These are phyloP conservation scores for Heliconius erato DNA, from an alignment of 2,888 invertebrate species.

Conservation along the genomic window DNA sequence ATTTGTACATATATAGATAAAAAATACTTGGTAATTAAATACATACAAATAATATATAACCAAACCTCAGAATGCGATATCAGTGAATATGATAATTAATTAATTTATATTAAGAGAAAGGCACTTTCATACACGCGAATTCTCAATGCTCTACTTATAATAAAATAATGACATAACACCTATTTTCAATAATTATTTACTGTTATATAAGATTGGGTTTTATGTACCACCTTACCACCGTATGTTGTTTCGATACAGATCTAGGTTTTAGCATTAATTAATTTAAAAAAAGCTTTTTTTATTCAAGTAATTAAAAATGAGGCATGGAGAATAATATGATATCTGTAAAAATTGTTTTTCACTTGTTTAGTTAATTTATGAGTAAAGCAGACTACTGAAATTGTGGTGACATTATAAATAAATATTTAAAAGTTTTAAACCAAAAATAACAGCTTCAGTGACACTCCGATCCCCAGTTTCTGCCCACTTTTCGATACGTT, in stretches of 20 bases:
- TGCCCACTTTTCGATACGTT: too few relatives aligned
- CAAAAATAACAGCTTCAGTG: too few relatives aligned
- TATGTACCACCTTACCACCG: not conserved
- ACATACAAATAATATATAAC: not conserved
- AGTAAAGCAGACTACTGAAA: too few relatives aligned
- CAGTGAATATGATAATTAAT: constrained; percentile 24
- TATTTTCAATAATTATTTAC: constrained; percentile 19
- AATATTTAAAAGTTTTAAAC: too few relatives aligned
- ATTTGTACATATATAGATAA: not conserved
- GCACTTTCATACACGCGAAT: constrained; percentile 26
- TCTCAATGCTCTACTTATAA: constrained; percentile 19
- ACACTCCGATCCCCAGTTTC: too few relatives aligned
- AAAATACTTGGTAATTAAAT: not conserved
- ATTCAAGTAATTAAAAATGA: too few relatives aligned
- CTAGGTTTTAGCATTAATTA: not conserved
- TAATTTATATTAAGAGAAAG: constrained; percentile 33
- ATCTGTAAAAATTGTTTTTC: too few relatives aligned
- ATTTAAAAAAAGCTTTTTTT: not conserved
- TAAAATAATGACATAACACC: constrained; percentile 17
- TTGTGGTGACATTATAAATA: too few relatives aligned
- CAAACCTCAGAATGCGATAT: not conserved
- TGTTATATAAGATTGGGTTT: constrained; percentile 11
- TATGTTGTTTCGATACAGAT: not conserved
- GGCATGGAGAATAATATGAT: too few relatives aligned
- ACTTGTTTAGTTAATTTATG: too few relatives aligned